A percentile compares a stretch with the other conserved stretches of the same genome.
Conservation (phyloP, 2,888 invertebrate genomes). For the Agriotes lineatus region DNA sequence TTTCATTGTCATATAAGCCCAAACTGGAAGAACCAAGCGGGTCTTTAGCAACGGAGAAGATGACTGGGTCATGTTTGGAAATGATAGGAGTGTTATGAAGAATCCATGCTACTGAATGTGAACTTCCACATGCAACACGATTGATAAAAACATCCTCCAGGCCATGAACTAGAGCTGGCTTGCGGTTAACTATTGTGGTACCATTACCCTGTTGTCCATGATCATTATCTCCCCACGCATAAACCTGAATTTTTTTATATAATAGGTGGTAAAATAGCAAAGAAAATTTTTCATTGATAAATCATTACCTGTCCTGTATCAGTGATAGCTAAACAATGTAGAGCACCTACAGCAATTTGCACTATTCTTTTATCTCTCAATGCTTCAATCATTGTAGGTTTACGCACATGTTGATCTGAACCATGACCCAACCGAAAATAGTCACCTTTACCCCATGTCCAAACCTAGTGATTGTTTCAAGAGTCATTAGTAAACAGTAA, state of each 20-base stretch:
- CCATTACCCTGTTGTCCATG: conserved; percentile 95
- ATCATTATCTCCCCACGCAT: conserved; percentile 98
- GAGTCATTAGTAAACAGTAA: too few species aligned
- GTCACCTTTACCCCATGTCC: conserved; percentile 97
- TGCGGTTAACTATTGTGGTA: conserved; percentile 91
- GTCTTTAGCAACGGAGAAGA: conserved; percentile 88
- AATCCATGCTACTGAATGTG: conserved; percentile 95
- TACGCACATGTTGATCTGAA: conserved; percentile 91
- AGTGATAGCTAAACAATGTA: conserved; percentile 95
- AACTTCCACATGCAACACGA: conserved; percentile 94
- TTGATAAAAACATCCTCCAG: conserved; percentile 88
- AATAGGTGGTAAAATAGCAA: too few species aligned
- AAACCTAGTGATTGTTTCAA: too few species aligned
- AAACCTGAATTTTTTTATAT: conserved; percentile 73
- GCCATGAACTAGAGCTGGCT: conserved; percentile 90
- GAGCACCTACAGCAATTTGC: conserved; percentile 94
- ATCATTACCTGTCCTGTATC: conserved; percentile 79
- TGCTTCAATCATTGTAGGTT: conserved; percentile 91
- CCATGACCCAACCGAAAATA: conserved; percentile 95
- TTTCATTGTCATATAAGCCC: conserved; percentile 68
- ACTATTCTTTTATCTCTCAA: conserved; percentile 90
- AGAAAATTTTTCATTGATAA: too few species aligned
- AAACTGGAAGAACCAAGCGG: conserved; percentile 84
- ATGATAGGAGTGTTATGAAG: conserved; percentile 75
- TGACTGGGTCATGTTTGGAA: conserved; percentile 83